Base-by-base conservation (phyloP, 2,113 vertebrate genomes). In the Lampris megalopsis region DNA sequence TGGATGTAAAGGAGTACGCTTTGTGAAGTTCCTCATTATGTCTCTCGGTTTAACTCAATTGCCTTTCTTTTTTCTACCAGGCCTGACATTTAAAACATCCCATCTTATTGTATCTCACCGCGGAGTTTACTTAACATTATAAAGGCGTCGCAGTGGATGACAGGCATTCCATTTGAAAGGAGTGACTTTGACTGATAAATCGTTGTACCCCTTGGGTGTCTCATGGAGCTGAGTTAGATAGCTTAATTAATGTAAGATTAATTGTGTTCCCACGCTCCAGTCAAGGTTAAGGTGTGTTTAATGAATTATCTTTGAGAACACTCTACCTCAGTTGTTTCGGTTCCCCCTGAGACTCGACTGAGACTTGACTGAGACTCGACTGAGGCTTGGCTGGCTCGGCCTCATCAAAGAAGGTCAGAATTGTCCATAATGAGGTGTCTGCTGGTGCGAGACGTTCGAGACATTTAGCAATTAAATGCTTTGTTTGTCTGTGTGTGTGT, bases 281-380 rank as follows among this genome's bases (percentile, higher is more conserved):
- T 90, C 92, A 94, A 94, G 91, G 93, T 94, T 92, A 91, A 91
- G 90, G 84, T 90, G 84, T 90, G 76, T 85, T 89, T 88, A 86
- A 92, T 90, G 71, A 91, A 88, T 87, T 86, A 68, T 81, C 88
- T 88, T 80, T 78, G 82, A 84, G 83, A 87, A 72, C 87, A 77
- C 83, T 88, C 80, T 66, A 73, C 67, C 73, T 72, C 72, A 82
- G 71, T 86, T 86, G 60, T 85, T 86, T 90, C 64, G 72, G 63
- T 82, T 82, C 84, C 63, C 80, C 71, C 56, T 63, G 24, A 50
- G 75, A 66, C 56, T 68, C 36, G 52, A 9, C 41, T 77, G 24
- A 36, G 9, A 59, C 38, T 35, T 77, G 64, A 49, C 67, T 61
- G 24, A 50, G 75, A 66, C 56, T 68, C 36, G 52, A 9, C 41